Percentiles rank a stretch among this genome's conserved stretches.
Evolutionary conservation across 2,797 vertebrate species (phyloP).

Genomic region (Neopelma chrysocephalum): DNA sequence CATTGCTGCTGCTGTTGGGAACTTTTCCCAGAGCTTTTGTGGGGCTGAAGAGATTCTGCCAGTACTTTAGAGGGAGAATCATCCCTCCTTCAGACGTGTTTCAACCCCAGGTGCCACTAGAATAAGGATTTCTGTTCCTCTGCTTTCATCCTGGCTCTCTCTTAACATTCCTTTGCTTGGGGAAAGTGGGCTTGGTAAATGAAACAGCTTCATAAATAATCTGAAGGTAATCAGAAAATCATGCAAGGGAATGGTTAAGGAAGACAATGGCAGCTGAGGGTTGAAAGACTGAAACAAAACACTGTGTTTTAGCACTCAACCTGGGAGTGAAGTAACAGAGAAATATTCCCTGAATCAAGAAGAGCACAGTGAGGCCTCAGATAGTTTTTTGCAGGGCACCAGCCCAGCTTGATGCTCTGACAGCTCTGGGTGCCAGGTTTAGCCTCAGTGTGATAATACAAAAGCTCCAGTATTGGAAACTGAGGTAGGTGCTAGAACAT

Average conservation of each 20-base stretch:
- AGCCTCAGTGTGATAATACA: neutral
- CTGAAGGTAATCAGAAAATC: neutral
- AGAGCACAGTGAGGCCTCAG: neutral
- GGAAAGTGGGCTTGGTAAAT: neutral
- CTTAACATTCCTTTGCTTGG: neutral
- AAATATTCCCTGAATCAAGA: neutral
- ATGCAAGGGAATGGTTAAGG: neutral
- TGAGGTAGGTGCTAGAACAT: accelerated
- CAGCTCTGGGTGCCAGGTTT: neutral
- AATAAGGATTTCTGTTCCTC: neutral
- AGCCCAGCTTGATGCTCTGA: neutral
- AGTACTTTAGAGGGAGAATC: neutral
- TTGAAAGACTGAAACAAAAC: neutral
- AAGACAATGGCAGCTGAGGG: neutral
- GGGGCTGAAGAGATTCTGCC: neutral
- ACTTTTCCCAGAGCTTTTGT: neutral
- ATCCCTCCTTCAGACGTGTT: neutral
- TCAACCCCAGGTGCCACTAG: neutral
- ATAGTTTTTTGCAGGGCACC: neutral
- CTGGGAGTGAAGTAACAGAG: neutral
- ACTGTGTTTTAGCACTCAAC: neutral
- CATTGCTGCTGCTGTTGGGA: neutral
- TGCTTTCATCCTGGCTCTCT: neutral
- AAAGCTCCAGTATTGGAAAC: neutral
- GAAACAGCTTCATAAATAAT: neutral